phyloP scores from a whole-genome alignment of 2,113 vertebrate species.

The Ancistrus triradiatus region DNA sequence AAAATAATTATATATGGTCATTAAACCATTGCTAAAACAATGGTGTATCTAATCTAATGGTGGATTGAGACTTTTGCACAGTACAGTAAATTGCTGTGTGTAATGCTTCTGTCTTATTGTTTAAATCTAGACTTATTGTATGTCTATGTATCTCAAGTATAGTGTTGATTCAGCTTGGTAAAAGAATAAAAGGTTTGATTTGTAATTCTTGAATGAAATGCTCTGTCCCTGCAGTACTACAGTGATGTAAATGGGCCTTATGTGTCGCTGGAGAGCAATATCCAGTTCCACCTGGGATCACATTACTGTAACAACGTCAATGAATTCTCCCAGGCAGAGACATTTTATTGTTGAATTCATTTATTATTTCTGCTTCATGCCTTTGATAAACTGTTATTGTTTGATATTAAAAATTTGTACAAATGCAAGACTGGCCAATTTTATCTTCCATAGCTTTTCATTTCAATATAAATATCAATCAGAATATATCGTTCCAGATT shows the following conservation, averaged over 20 bases:
- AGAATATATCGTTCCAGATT: neutral
- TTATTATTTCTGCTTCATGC: constrained; percentile 55
- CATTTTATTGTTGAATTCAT: constrained; percentile 42
- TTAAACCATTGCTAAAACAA: no score
- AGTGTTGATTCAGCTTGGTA: neutral
- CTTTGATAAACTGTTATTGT: constrained; percentile 43
- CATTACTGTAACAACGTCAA: constrained; percentile 45
- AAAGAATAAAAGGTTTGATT: neutral
- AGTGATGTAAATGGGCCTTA: constrained; percentile 21
- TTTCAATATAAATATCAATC: constrained; percentile 1
- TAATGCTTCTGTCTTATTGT: neutral
- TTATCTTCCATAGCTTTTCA: neutral
- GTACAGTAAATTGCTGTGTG: no score
- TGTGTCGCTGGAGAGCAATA: constrained; percentile 42
- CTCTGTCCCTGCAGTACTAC: constrained; percentile 8
- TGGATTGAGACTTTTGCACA: no score
- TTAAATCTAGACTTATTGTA: no score
- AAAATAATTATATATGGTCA: no score
- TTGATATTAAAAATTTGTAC: constrained; percentile 42
- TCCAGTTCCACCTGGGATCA: constrained; percentile 30
- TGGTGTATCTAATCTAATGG: no score
- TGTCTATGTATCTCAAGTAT: no score
- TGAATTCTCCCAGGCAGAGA: constrained; percentile 39
- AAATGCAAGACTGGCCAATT: neutral
- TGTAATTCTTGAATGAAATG: constrained; percentile 12